phyloP scores from a whole-genome alignment of 1,140 invertebrate genomes.

The Drosophila lacertosa region DNA sequence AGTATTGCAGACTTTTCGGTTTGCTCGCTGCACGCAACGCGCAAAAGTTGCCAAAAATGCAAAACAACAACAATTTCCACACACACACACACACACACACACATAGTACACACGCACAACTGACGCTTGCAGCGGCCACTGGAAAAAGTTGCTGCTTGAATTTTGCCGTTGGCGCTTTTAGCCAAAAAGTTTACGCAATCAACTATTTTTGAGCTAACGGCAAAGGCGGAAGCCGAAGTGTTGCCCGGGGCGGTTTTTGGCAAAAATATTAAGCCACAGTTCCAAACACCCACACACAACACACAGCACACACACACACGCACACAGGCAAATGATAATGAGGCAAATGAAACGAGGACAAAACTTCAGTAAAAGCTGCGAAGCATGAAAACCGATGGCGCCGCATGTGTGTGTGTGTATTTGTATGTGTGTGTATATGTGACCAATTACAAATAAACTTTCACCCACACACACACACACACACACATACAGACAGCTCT shows the following conservation, averaged over 20 bases:
- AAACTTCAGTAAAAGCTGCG: conserved; percentile 66
- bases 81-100: conserved; percentile 6
- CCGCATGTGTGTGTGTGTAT: conserved; percentile 36
- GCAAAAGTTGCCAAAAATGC: conserved; percentile 37
- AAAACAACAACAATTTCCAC: conserved; percentile 30
- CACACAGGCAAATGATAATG: conserved; percentile 18
- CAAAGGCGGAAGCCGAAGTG: no score
- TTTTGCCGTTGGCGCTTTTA: conserved; percentile 28
- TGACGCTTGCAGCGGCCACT: conserved; percentile 27
- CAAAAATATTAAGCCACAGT: conserved; percentile 41
- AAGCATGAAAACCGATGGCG: conserved; percentile 72
- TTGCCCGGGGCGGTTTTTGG: neutral
- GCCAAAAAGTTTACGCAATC: conserved; percentile 54
- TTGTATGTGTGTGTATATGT: conserved; percentile 7
- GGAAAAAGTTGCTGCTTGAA: conserved; percentile 40
- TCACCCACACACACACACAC: conserved; percentile 12
- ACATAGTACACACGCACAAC: conserved; percentile 4
- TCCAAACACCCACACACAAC: conserved; percentile 14
- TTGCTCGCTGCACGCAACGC: conserved; percentile 42
- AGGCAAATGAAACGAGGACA: conserved; percentile 57
- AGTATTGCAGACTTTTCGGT: conserved; percentile 37
- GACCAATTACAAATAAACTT: conserved; percentile 34
- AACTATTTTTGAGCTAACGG: conserved; percentile 41
- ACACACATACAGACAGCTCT: conserved; percentile 8
- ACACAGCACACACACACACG: conserved; percentile 15